These are phyloP conservation scores for Pseudopodoces humilis DNA, from an alignment of 2,113 vertebrate genomes.

Conservation along the genomic window DNA sequence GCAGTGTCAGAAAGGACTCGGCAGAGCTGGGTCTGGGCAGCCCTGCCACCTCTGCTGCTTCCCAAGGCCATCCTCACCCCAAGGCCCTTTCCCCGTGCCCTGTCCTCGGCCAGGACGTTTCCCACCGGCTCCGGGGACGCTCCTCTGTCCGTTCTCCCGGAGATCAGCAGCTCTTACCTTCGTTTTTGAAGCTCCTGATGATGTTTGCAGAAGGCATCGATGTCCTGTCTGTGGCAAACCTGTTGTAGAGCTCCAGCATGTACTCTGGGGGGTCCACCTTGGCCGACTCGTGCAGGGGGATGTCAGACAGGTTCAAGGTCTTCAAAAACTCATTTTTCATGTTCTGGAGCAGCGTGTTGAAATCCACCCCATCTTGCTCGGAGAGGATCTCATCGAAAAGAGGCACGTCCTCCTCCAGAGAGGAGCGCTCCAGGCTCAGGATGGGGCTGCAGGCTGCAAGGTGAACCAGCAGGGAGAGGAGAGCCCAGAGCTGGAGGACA, in stretches of 20 bases:
- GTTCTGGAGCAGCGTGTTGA: slow-evolving; percentile 85
- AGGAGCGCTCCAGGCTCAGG: slow-evolving; percentile 80
- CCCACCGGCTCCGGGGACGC: too few species aligned
- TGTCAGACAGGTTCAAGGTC: slow-evolving; percentile 88
- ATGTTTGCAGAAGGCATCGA: slow-evolving; percentile 93
- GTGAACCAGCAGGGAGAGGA: slow-evolving; percentile 66
- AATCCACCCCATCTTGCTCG: slow-evolving; percentile 85
- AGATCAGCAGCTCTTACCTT: slow-evolving; percentile 78
- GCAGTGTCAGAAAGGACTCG: background rate
- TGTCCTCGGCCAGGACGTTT: too few species aligned
- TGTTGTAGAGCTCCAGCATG: slow-evolving; percentile 98
- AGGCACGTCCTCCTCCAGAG: slow-evolving; percentile 83
- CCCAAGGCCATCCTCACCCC: too few species aligned
- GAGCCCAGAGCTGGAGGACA: slow-evolving; percentile 50
- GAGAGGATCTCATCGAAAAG: slow-evolving; percentile 84
- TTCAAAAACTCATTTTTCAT: slow-evolving; percentile 90
- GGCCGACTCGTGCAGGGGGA: slow-evolving; percentile 72
- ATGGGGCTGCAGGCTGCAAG: slow-evolving; percentile 82
- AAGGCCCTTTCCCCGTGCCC: too few species aligned
- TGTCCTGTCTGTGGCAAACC: slow-evolving; percentile 89
- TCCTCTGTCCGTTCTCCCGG: background rate
- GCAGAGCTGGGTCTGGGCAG: too few species aligned
- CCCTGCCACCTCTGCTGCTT: too few species aligned
- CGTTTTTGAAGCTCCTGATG: slow-evolving; percentile 96
- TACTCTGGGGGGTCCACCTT: slow-evolving; percentile 93